Conservation (phyloP, 2,113 vertebrate species). For the Phalacrocorax pelagicus region DNA sequence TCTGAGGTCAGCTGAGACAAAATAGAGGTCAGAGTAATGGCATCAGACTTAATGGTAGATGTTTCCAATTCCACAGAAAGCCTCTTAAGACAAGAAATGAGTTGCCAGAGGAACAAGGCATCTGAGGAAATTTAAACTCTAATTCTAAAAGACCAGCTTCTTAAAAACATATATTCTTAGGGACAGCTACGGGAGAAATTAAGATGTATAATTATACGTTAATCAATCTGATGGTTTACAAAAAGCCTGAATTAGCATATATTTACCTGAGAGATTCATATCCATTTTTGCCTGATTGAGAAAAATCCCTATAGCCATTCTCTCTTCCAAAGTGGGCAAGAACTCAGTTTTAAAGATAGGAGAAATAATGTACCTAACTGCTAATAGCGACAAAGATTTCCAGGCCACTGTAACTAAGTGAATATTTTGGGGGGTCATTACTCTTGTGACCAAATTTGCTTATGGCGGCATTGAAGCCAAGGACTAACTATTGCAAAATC, state of each 20-base stretch:
- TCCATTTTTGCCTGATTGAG: neutral
- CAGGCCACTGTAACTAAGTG: neutral
- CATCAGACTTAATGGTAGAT: neutral
- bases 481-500: neutral
- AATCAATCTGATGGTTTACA: neutral
- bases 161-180: neutral
- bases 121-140: neutral
- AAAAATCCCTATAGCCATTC: neutral
- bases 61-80: constrained; percentile 5
- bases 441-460: neutral
- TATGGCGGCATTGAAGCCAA: neutral
- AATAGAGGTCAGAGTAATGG: constrained; percentile 43
- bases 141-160: neutral
- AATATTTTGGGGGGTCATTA: neutral
- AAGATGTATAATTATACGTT: neutral
- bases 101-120: neutral
- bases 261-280: neutral
- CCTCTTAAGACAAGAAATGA: neutral
- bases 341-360: neutral
- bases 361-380: neutral
- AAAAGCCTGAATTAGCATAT: neutral
- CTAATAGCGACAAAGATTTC: neutral
- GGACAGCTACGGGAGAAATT: neutral
- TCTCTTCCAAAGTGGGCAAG: neutral
- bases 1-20: constrained; percentile 52